Percentiles rank a stretch among this genome's conserved stretches.
Conservation (phyloP, 1,140 invertebrate species). For the Camponotus vicinus region DNA sequence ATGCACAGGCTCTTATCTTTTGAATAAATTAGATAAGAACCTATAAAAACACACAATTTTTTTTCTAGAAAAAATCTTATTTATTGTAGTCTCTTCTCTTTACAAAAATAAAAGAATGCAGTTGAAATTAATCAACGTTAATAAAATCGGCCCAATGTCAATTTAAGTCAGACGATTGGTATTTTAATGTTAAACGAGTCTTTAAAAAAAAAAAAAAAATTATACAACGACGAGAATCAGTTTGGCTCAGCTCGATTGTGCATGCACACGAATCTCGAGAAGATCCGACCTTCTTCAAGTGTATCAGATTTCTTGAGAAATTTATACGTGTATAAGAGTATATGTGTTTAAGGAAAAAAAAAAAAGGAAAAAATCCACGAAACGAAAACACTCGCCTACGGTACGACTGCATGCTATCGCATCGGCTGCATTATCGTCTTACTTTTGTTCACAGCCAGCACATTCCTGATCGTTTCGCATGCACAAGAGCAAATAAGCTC, state of each 20-base stretch:
- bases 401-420: conserved; percentile 60
- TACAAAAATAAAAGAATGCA: not conserved
- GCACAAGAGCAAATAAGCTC: conserved; percentile 61
- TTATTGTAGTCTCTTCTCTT: not conserved
- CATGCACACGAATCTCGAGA: conserved; percentile 21
- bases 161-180: not conserved
- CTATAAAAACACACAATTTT: not conserved
- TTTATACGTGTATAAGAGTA: conserved; percentile 42
- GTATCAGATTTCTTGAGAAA: conserved; percentile 49
- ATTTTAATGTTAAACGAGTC: not conserved
- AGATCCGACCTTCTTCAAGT: conserved; percentile 17
- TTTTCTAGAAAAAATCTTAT: not conserved
- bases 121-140: not conserved
- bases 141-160: not conserved
- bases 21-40: not conserved
- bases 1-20: not conserved
- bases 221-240: not conserved
- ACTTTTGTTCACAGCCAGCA: conserved; percentile 64
- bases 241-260: conserved; percentile 19
- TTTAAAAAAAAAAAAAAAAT: not conserved
- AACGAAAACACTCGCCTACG: conserved; percentile 62
- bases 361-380: conserved; percentile 27
- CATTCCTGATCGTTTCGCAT: conserved; percentile 66
- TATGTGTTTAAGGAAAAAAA: conserved; percentile 1
- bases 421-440: conserved; percentile 64